Base-by-base conservation (phyloP, 2,888 invertebrate genomes). In the Melitaea athalia region DNA sequence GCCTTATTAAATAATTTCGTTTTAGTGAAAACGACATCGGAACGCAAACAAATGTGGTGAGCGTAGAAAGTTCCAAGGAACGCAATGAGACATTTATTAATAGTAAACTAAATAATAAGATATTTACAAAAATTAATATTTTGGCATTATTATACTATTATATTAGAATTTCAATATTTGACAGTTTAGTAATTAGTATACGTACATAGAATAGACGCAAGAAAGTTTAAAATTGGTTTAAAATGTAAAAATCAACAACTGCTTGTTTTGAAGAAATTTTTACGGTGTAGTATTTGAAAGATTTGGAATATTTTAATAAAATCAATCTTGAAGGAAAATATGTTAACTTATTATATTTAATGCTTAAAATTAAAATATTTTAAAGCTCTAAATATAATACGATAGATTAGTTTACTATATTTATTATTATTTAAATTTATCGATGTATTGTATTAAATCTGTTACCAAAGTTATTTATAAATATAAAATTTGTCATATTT, bases 1-100 rank as follows among this genome's bases (percentile, higher is more conserved):
- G 74, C 74, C 74, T 74, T 74, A 74, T 71, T 73, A 74, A 71
- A 70, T 74, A 72, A 59, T 68, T 74, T 70, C 69, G 43, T 68
- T 66, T 70, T 70, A 68, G 68, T 70, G 63, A 64, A 69, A 67
- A 62, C 60, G 60, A 63, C 49, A 71, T 53, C 45, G 38, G 33
- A 64, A 65, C 45, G 63, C 60, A 59, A 65, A 63, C 59, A 62
- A 62, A 53, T 63, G 50, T 66, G 49, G 63, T 63, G 70, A 61
- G 38, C 61, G 60, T 45, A 60, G 53, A 50, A 52, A 60, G 63
- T 71, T 63, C 63, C 63, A 52, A 63, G 47, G 52, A 66, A 63
- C 42, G 10, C 55, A 43, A 63, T 65, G 63, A 61, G 65, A 66
- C 57, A 68, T 68, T 68, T 61, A 64, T 50, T 49, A 57, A 60